A percentile compares a stretch with the other conserved stretches of the same genome.
Conservation (phyloP, 2,888 invertebrate genomes). For the Lathronympha strigana region DNA sequence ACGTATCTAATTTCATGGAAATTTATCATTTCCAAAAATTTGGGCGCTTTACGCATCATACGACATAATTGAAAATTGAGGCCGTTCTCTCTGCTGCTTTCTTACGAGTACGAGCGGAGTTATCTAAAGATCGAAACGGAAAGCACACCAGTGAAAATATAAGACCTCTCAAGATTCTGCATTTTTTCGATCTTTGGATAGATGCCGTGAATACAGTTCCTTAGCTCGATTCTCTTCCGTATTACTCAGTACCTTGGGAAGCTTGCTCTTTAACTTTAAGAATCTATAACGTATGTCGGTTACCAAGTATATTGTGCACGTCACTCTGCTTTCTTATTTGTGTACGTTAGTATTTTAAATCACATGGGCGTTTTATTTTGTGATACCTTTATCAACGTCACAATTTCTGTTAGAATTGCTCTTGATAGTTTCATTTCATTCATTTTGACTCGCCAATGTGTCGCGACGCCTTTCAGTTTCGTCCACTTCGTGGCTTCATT, state of each 20-base stretch:
- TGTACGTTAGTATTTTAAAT: conserved; percentile 64
- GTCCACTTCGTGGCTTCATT: conserved; percentile 70
- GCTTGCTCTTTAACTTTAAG: conserved; percentile 56
- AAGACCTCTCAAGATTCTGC: background rate
- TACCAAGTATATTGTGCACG: conserved; percentile 70
- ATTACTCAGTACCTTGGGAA: conserved; percentile 47
- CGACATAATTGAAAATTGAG: background rate
- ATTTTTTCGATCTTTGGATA: background rate
- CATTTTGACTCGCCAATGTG: conserved; percentile 78
- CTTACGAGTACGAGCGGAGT: background rate
- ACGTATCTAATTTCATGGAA: no score
- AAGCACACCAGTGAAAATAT: background rate
- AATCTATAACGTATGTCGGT: conserved; percentile 62
- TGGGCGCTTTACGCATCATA: background rate
- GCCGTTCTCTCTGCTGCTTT: background rate
- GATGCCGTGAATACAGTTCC: background rate
- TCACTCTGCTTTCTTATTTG: conserved; percentile 74
- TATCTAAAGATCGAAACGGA: background rate
- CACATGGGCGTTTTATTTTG: conserved; percentile 84
- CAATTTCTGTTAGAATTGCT: conserved; percentile 82
- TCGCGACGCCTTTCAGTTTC: conserved; percentile 72
- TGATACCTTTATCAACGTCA: conserved; percentile 83
- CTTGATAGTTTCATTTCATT: conserved; percentile 83
- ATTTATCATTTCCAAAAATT: background rate
- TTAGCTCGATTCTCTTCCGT: background rate